These are phyloP conservation scores for Rotaria macrura DNA, from an alignment of 2,888 invertebrate species.

Conservation along the genomic window DNA sequence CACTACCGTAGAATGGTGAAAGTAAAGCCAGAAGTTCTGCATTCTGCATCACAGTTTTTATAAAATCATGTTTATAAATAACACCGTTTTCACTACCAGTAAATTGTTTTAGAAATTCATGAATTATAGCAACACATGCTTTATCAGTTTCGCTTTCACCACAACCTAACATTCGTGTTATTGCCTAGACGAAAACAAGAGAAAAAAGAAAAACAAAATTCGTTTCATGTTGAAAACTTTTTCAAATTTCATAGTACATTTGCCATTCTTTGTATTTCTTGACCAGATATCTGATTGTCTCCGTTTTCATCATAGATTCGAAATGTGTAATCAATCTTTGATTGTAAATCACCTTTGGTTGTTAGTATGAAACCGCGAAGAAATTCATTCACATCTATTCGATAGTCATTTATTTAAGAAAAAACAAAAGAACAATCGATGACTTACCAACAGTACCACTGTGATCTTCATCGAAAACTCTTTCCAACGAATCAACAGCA, in stretches of 20 bases:
- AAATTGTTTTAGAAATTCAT: conserved; percentile 5
- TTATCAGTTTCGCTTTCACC: neutral
- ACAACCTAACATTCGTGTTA: neutral
- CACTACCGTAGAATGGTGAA: conserved; percentile 2
- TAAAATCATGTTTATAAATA: conserved; percentile 1
- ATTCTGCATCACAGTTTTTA: neutral
- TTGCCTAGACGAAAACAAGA: neutral
- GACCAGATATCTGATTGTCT: neutral
- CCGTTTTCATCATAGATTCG: neutral
- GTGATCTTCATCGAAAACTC: conserved; percentile 3
- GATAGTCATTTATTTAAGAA: neutral
- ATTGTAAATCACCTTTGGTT: conserved; percentile 8
- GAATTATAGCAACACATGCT: neutral
- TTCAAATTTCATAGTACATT: neutral
- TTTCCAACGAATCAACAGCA: neutral
- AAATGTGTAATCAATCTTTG: conserved; percentile 21
- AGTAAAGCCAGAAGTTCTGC: neutral
- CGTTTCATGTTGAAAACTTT: neutral
- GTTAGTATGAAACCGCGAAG: neutral
- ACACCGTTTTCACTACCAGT: neutral
- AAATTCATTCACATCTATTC: neutral
- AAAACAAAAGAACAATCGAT: neutral
- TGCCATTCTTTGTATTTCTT: neutral
- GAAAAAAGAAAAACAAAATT: neutral
- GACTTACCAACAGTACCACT: neutral